Conservation (phyloP, 2,113 vertebrate species). For the Myiagra hebetior region DNA sequence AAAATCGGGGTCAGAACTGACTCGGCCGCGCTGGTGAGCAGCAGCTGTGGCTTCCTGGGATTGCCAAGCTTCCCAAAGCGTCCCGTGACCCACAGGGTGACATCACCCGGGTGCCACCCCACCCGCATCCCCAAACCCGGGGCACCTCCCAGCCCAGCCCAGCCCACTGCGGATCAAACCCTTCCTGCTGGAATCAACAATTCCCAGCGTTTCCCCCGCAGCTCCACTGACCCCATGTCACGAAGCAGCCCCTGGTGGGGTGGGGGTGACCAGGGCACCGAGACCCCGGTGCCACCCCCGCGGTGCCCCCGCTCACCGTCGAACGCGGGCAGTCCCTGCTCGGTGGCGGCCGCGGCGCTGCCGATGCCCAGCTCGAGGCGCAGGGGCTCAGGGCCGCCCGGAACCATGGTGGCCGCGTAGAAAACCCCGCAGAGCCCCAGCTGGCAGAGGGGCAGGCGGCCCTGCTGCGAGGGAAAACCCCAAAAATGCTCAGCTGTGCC, state of each 20-base stretch:
- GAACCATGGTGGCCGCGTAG: slow-evolving; percentile 73
- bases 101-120: not conserved
- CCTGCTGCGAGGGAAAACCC: not conserved
- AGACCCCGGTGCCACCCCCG: not conserved
- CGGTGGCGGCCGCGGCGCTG: not conserved
- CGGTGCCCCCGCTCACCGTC: slow-evolving; percentile 48
- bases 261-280: accelerated
- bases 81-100: too few relatives aligned
- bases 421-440: slow-evolving; percentile 71
- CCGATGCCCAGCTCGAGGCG: slow-evolving; percentile 75
- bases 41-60: not conserved
- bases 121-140: not conserved
- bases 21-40: accelerated
- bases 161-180: too few relatives aligned
- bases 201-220: accelerated
- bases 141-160: not conserved
- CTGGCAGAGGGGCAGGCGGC: not conserved
- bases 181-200: not conserved
- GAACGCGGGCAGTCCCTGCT: not conserved
- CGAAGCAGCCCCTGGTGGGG: accelerated
- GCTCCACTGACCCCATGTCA: accelerated
- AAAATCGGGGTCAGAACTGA: accelerated
- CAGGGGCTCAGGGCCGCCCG: slow-evolving; percentile 45
- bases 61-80: not conserved
- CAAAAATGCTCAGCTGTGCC: accelerated